A percentile compares a stretch with the other conserved stretches of the same genome.
Evolutionary conservation across 2,113 vertebrate genomes (phyloP).

Genomic region (Sylvia atricapilla): DNA sequence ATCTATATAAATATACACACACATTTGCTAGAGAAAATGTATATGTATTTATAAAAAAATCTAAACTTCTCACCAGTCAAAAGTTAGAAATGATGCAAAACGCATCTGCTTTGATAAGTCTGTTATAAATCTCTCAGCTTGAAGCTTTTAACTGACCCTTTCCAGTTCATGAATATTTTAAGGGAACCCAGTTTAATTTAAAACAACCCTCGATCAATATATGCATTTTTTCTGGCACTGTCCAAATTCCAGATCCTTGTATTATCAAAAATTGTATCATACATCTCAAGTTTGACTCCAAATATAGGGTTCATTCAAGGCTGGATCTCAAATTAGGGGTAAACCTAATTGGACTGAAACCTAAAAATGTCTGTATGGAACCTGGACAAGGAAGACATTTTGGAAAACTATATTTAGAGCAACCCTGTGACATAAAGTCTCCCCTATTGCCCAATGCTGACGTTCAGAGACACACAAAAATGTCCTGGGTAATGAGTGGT

Average conservation of each 20-base stretch:
- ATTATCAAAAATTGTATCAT: constrained; percentile 34
- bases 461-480: background rate
- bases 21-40: constrained; percentile 62
- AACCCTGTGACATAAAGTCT: background rate
- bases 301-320: constrained; percentile 42
- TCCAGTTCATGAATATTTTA: constrained; percentile 66
- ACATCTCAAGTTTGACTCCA: background rate
- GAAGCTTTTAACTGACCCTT: constrained; percentile 62
- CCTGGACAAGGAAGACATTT: background rate
- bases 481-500: background rate
- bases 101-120: constrained; percentile 59
- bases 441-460: background rate
- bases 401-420: background rate
- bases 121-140: constrained; percentile 55
- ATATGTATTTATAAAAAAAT: constrained; percentile 64
- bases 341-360: background rate
- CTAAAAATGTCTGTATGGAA: background rate
- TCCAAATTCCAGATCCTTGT: constrained; percentile 22
- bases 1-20: constrained; percentile 69
- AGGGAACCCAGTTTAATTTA: constrained; percentile 50
- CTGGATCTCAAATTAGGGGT: constrained; percentile 15
- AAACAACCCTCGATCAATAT: constrained; percentile 59
- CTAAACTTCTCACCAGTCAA: constrained; percentile 58
- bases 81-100: constrained; percentile 68
- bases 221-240: constrained; percentile 50